Base-by-base conservation (phyloP, 2,888 invertebrate species). In the Drosophila kambysellisi region DNA sequence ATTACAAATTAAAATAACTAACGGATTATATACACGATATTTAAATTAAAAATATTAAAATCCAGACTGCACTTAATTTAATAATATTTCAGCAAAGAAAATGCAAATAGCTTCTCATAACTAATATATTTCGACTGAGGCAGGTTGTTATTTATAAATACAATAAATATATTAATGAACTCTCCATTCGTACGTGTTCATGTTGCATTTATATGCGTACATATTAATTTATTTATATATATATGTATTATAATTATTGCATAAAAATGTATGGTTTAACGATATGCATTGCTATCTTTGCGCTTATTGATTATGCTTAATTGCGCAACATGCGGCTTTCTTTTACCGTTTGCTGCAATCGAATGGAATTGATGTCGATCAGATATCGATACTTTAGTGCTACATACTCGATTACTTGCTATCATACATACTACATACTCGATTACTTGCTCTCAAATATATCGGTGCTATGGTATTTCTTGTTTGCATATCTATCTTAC, bases 401-500 rank as follows among this genome's bases (percentile, higher is more conserved):
- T n/a, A n/a, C 25, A 25, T 25, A 25, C 25, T 25, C 25, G 25
- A 25, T 25, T 25, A 25, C 1, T 25, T 25, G 25, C 25, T 25
- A 25, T 25, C 25, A 25, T 25, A 25, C 25, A 25, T 25, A 25
- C 11, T 20, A 12, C 0, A 4, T 46, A 4, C 20, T 15, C 46
- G 20, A 20, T 46, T 7, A 7, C 2, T 7, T 46, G 12, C n/a
- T 0, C 3, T 4, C 9, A 41, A 41, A 8, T 8, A n/a, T 0
- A n/a, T 9, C 9, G 41, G 1, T 7, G 2, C 20, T 20, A 4
- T 20, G 20, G 3, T 1, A 17, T 25, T 29, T 29, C 4, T 75
- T 81, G 75, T 64, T 70, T 82, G 79, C 83, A 82, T 82, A 66
- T 58, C 56, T 53, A 53, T 68, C 66, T 71, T 64, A 54, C 63